These are phyloP conservation scores for Phalacrocorax aristotelis DNA, from an alignment of 2,113 vertebrate species.

Conservation along the genomic window DNA sequence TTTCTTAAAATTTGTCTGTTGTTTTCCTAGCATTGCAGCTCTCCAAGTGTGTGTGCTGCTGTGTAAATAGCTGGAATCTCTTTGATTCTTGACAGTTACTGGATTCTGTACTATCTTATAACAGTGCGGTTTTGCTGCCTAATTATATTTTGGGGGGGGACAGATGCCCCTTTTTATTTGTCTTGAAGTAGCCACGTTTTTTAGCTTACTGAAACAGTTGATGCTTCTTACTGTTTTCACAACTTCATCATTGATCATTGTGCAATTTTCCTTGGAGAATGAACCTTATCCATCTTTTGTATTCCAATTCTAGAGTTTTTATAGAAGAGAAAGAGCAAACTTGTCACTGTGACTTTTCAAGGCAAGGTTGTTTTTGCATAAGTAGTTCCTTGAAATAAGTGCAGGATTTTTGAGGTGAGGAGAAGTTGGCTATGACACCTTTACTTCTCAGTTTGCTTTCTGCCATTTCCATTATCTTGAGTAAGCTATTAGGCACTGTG, in stretches of 20 bases:
- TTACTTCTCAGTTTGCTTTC: background rate
- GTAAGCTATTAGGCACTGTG: background rate
- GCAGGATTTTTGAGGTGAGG: background rate
- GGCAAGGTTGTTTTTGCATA: background rate
- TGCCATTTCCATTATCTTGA: background rate
- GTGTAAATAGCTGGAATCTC: background rate
- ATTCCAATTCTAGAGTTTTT: background rate
- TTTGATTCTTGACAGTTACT: background rate
- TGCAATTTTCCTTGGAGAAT: background rate
- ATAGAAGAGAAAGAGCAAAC: background rate
- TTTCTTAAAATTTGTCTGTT: background rate
- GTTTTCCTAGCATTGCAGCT: background rate
- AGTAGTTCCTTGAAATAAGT: background rate
- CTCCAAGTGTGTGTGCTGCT: background rate
- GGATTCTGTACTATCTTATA: background rate
- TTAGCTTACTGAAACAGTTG: background rate
- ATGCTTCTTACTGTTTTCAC: background rate
- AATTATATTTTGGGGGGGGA: fast-evolving
- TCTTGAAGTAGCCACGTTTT: background rate
- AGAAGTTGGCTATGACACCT: background rate
- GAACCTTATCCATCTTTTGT: background rate
- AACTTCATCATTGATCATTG: background rate
- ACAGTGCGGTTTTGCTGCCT: background rate
- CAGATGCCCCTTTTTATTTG: background rate
- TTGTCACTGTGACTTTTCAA: background rate